Evolutionary conservation across 1,140 invertebrate species (phyloP), one percentile per base, ranked within the genome.

Genomic region (Drosophila setifemur): DNA sequence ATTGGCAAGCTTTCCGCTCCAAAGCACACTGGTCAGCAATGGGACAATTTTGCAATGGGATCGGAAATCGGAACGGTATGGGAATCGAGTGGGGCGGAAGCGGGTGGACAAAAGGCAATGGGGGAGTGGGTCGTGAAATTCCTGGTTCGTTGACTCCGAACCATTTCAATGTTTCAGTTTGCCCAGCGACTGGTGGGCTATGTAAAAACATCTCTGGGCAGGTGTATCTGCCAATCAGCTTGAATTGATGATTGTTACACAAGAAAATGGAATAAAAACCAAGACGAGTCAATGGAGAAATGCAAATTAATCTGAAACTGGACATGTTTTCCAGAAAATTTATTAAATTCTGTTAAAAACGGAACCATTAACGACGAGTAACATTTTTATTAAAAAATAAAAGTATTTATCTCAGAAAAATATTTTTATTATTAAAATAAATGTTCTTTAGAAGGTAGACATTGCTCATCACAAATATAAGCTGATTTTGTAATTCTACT

Each of bases 1-100:
- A 78, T 82, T 85, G 78, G 78, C 57, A 45, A 71, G 64, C 60
- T 69, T 81, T 69, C 45, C 60, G 66, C 55, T 64, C 55, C 61
- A 58, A 40, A 64, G 53, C 21, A 25, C 37, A 53, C 12, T 33
- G 55, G 35, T 26, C 58, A 54, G 33, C 47, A 37, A 50, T 37
- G 14, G 33, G 33, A 37, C 33, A 37, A 28, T 49, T 37, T 39
- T 35, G 48, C 21, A 50, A 39, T 49, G 57, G 57, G 29, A 64
- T 63, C 57, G 57, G 43, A 48, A 48, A 61, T 64, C 42, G 42
- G 42, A 39, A 40, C n/a, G 14, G 23, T 31, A 29, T 48, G 21
- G 35, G 54, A 35, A 40, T 40, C 53, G 53, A 28, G 3, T 19
- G 11, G n/a, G n/a, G n/a, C 4, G 31, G 11, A 33, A 33, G 12